Evolutionary conservation across 2,888 invertebrate species (phyloP).

Genomic region (Nowickia ferox): DNA sequence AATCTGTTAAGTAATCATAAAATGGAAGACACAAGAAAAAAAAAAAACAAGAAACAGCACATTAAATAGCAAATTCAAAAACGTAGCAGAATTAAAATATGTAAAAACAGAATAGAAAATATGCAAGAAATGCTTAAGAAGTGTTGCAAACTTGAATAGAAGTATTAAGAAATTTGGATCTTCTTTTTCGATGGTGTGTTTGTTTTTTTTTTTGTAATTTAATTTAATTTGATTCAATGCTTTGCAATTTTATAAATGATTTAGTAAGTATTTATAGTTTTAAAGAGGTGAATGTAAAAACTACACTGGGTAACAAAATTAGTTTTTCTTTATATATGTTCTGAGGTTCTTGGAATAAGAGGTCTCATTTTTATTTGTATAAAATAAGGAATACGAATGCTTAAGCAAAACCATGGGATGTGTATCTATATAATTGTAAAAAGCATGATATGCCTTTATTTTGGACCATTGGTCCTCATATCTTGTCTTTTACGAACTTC

Average conservation of each 20-base stretch:
- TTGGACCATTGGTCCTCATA: too few species aligned
- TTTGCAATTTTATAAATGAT: not conserved
- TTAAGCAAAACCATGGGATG: too few species aligned
- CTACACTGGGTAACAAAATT: too few species aligned
- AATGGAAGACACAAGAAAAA: slow-evolving; percentile 27
- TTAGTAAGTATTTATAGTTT: not conserved
- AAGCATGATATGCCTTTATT: too few species aligned
- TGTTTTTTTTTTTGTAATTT: not conserved
- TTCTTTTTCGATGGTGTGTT: not conserved
- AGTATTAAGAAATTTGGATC: not conserved
- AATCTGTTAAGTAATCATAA: slow-evolving; percentile 78
- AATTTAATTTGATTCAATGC: slow-evolving; percentile 4
- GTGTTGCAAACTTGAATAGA: slow-evolving; percentile 8
- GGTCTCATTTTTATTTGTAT: too few species aligned
- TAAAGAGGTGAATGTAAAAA: too few species aligned
- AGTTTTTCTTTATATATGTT: too few species aligned
- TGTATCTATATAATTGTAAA: too few species aligned
- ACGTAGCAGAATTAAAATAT: slow-evolving; percentile 26
- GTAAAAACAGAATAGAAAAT: not conserved
- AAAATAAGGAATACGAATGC: too few species aligned
- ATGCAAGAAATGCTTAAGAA: slow-evolving; percentile 22
- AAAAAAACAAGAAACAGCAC: slow-evolving; percentile 10
- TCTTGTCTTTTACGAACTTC: too few species aligned
- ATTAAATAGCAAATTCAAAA: slow-evolving; percentile 34
- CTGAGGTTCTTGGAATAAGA: too few species aligned